phyloP scores from a whole-genome alignment of 2,113 vertebrate genomes.

The Gymnorhina tibicen region DNA sequence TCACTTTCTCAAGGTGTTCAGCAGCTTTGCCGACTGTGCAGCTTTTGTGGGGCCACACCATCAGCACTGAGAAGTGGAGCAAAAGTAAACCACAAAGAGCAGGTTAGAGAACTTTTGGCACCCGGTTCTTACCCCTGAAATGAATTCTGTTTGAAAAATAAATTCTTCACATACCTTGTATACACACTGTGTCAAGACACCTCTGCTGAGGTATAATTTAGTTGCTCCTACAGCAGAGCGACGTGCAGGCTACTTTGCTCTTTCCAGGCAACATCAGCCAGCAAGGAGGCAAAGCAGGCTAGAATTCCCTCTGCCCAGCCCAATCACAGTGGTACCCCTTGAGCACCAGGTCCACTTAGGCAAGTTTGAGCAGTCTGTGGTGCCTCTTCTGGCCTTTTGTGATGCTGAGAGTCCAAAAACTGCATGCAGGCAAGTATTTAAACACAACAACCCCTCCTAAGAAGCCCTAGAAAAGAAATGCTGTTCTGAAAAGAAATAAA shows the following conservation, averaged over 20 bases:
- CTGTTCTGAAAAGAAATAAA: neutral
- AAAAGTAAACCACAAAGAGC: neutral
- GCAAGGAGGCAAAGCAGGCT: neutral
- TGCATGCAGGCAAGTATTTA: neutral
- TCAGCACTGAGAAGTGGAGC: neutral
- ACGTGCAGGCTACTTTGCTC: neutral
- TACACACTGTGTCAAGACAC: too few relatives aligned
- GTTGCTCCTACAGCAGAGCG: neutral
- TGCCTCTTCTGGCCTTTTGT: neutral
- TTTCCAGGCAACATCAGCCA: neutral
- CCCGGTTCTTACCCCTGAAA: neutral
- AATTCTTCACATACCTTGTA: neutral
- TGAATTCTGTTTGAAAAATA: neutral
- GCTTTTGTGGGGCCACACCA: neutral
- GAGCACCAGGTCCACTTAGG: neutral
- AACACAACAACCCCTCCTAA: neutral
- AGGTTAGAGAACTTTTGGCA: neutral
- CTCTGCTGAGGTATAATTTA: neutral
- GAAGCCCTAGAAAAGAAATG: neutral
- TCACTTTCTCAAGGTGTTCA: neutral
- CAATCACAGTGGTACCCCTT: neutral
- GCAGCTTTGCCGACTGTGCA: rapidly evolving
- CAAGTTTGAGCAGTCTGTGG: neutral
- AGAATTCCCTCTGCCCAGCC: neutral
- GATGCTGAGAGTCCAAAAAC: neutral